Conservation (phyloP, 2,888 invertebrate genomes). For the Drosophila koepferae region DNA sequence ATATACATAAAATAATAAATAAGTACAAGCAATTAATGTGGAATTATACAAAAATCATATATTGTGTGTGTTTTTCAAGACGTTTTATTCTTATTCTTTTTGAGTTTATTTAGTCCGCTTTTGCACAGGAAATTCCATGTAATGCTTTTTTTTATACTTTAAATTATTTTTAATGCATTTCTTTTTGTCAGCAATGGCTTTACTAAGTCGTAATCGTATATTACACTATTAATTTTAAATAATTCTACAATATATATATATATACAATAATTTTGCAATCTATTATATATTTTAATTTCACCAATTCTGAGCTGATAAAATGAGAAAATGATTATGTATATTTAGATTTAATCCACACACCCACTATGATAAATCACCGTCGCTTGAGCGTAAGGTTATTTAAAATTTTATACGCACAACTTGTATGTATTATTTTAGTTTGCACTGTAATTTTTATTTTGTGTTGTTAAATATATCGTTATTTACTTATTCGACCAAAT, state of each 20-base stretch:
- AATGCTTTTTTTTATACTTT: constrained; percentile 31
- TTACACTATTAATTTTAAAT: constrained; percentile 31
- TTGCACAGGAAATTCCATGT: constrained; percentile 50
- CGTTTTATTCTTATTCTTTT: constrained; percentile 15
- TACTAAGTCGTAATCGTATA: constrained; percentile 71
- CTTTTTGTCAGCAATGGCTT: constrained; percentile 39
- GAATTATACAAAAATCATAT: constrained; percentile 33
- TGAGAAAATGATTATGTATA: constrained; percentile 27
- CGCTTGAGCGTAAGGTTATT: constrained; percentile 17
- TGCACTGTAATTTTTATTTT: constrained; percentile 80
- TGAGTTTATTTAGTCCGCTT: constrained; percentile 15
- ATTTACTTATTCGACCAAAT: constrained; percentile 79
- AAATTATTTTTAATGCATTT: constrained; percentile 29
- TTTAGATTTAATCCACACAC: constrained; percentile 44
- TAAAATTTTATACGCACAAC: constrained; percentile 59
- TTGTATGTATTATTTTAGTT: constrained; percentile 78
- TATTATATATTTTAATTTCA: constrained; percentile 34
- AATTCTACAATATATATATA: constrained; percentile 21
- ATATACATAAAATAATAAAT: constrained; percentile 38
- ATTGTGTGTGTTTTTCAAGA: constrained; percentile 39
- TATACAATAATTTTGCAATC: constrained; percentile 47
- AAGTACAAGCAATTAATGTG: constrained; percentile 31
- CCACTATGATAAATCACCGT: constrained; percentile 23
- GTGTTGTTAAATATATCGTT: constrained; percentile 83
- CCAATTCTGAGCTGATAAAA: constrained; percentile 23